Evolutionary conservation across 2,888 invertebrate species (phyloP), one percentile per base, ranked within the genome.

Genomic region (Zhuqinia jingwanae): DNA sequence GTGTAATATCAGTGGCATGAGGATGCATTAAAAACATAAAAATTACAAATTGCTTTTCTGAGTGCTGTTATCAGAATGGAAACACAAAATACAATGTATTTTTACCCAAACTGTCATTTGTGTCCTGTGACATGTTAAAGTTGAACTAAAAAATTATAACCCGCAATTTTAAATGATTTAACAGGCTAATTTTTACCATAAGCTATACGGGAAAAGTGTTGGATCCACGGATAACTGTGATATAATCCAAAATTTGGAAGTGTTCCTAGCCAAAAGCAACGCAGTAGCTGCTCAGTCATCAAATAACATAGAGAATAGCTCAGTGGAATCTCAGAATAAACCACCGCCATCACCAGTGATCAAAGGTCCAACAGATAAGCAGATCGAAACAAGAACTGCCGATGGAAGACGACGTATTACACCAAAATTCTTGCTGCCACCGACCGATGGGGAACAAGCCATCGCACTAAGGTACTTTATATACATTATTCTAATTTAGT

Each of bases 351-450:
- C 91, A 53, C 91, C 91, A 65, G 92, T 92, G 10, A 92, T 94
- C 2, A 93, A 95, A 90, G 94, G 95, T 15, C 96, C 97, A 0
- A 92, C 91, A 13, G 96, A 95, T 93, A 96, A 97, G 90, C 98
- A 99, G 94, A 97, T 98, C 25, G 98, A 99, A 93, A 98, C 97
- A 0, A 94, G 97, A 89, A 96, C 98, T 2, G 96, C 97, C 0
- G 98, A 99, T 93, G 99, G 99, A 45, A 96, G 97, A 93, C 94
- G 99, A 58, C 94, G 99, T 88, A 99, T 99, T 90, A 99, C 98
- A 8, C 99, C 99, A 0, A 97, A 99, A 93, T 98, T 97, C 92
- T 95, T 99, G 91, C 97, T 97, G 22, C 94, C 95, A 2, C 85
- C 87, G 6, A 80, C 82, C 0, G 89, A 89, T 22, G 84, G 45